phyloP scores from a whole-genome alignment of 2,113 vertebrate species.

The Leptobrachium leishanense region DNA sequence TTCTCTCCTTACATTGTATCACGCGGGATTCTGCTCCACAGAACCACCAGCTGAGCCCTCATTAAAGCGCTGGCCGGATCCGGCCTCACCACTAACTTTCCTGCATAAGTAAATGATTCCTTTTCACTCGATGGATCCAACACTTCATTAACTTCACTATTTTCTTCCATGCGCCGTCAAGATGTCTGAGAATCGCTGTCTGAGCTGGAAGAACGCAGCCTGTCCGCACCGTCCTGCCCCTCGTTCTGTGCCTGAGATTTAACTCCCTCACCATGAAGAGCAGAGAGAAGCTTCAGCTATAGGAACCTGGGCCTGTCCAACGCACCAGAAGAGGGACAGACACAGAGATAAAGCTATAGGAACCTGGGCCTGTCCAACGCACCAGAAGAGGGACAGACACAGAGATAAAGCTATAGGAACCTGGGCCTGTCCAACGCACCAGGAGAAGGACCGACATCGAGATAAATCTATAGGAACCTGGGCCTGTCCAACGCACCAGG shows the following conservation, averaged over 20 bases:
- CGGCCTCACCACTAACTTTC: slow-evolving; percentile 47
- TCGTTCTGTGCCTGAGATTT: neutral
- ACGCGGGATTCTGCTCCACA: slow-evolving; percentile 15
- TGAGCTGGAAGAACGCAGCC: slow-evolving; percentile 57
- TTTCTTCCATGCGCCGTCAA: slow-evolving; percentile 64
- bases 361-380: too few relatives aligned
- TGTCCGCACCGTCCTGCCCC: slow-evolving; percentile 45
- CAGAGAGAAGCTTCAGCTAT: too few relatives aligned
- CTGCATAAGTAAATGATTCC: slow-evolving; percentile 63
- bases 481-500: too few relatives aligned
- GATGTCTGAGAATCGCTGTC: slow-evolving; percentile 63
- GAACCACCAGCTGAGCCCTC: slow-evolving; percentile 46
- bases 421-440: too few relatives aligned
- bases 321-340: too few relatives aligned
- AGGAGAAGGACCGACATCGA: too few relatives aligned
- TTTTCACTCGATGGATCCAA: slow-evolving; percentile 59
- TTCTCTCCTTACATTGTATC: neutral
- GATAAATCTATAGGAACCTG: too few relatives aligned
- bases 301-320: too few relatives aligned
- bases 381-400: too few relatives aligned
- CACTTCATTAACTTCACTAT: slow-evolving; percentile 62
- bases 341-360: too few relatives aligned
- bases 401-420: too few relatives aligned
- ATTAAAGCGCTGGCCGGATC: slow-evolving; percentile 51
- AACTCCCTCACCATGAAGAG: neutral